phyloP scores from a whole-genome alignment of 2,113 vertebrate genomes.

The Pelobates fuscus region DNA sequence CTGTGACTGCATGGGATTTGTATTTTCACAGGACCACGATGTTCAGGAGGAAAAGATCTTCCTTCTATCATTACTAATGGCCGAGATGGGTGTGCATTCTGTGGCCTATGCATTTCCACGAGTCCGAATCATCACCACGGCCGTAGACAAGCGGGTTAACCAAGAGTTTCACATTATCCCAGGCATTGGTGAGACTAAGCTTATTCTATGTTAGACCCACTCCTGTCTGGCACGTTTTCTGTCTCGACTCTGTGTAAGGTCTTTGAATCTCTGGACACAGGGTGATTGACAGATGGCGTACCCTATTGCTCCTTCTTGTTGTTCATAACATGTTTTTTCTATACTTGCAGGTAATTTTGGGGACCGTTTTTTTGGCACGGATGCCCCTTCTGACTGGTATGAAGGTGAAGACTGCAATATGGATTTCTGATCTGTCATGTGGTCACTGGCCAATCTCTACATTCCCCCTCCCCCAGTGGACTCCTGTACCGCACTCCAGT shows the following conservation, averaged over 20 bases:
- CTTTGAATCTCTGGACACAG: too few relatives aligned
- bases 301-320: too few relatives aligned
- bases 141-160: conserved; percentile 86
- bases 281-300: too few relatives aligned
- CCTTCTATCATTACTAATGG: conserved; percentile 85
- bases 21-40: conserved; percentile 76
- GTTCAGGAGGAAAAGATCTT: conserved; percentile 90
- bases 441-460: neutral
- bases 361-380: conserved; percentile 88
- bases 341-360: conserved; percentile 83
- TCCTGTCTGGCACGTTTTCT: too few relatives aligned
- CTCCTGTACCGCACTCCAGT: too few relatives aligned
- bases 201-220: neutral
- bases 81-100: conserved; percentile 87
- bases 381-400: conserved; percentile 75
- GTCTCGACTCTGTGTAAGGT: neutral
- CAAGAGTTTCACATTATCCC: conserved; percentile 91
- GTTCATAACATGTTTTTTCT: too few relatives aligned
- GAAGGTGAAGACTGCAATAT: conserved; percentile 73
- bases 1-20: too few relatives aligned
- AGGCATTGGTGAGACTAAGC: conserved; percentile 80
- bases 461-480: neutral
- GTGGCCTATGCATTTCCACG: conserved; percentile 88
- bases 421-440: conserved; percentile 69
- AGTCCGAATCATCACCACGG: conserved; percentile 87